These are phyloP conservation scores for Budorcas taxicolor DNA, from an alignment of 2,113 vertebrate species.

Conservation along the genomic window DNA sequence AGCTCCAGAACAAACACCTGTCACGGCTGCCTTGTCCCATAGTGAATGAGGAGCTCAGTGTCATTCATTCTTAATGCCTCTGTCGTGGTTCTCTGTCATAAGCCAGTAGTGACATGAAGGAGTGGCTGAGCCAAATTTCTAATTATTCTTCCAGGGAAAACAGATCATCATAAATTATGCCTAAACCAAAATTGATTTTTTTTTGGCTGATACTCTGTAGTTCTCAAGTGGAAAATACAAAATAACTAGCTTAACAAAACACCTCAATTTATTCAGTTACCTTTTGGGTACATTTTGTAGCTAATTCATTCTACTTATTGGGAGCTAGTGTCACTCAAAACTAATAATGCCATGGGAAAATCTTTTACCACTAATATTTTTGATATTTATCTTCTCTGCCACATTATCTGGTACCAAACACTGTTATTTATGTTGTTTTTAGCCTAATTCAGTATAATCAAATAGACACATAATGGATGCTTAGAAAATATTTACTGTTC, in stretches of 20 bases:
- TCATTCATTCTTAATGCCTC: not conserved
- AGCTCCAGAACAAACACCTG: not conserved
- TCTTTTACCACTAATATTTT: not conserved
- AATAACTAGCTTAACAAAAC: conserved; percentile 3
- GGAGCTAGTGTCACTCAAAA: not conserved
- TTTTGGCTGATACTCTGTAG: not conserved
- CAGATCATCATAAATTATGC: not conserved
- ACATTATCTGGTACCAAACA: not conserved
- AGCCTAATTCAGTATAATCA: not conserved
- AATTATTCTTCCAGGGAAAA: not conserved
- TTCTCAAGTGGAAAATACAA: conserved; percentile 31
- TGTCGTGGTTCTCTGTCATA: not conserved
- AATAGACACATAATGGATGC: not conserved
- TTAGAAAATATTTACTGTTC: conserved; percentile 13
- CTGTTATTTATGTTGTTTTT: not conserved
- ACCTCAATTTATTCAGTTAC: not conserved
- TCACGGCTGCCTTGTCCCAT: not conserved
- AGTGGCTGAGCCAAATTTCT: not conserved
- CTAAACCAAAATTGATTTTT: conserved; percentile 22
- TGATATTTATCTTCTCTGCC: not conserved
- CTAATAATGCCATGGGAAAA: not conserved
- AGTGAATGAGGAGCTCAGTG: not conserved
- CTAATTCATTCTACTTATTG: not conserved
- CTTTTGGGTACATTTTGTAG: not conserved
- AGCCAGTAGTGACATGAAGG: not conserved